Conservation (phyloP, 2,113 vertebrate species). For the Nematolebias whitei region DNA sequence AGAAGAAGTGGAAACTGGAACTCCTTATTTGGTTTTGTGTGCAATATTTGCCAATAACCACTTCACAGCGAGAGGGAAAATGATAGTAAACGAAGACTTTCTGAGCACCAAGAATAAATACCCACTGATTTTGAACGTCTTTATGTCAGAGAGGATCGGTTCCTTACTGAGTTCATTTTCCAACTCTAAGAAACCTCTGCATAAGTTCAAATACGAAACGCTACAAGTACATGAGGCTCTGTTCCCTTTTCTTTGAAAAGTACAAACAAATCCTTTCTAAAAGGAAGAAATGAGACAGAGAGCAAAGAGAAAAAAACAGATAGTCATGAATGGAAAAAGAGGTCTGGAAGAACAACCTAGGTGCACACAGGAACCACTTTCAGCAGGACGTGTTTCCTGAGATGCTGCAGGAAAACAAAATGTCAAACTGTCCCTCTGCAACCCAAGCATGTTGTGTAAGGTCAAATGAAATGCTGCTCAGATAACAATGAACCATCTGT, state of each 20-base stretch:
- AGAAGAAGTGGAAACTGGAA: background rate
- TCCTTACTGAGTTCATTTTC: constrained; percentile 13
- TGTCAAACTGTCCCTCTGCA: constrained; percentile 42
- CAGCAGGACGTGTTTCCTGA: constrained; percentile 22
- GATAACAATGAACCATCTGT: constrained; percentile 40
- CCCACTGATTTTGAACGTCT: constrained; percentile 3
- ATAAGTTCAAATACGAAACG: constrained; percentile 11
- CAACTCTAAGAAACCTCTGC: constrained; percentile 6
- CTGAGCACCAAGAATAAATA: background rate
- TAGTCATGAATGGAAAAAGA: constrained; percentile 17
- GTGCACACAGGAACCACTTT: constrained; percentile 34
- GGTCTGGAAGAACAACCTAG: constrained; percentile 14
- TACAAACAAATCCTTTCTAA: constrained; percentile 1
- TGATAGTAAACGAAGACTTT: background rate
- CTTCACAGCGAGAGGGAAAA: background rate
- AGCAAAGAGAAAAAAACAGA: background rate
- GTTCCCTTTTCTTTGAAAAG: constrained; percentile 22
- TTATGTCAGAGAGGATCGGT: constrained; percentile 7
- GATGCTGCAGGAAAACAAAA: constrained; percentile 36
- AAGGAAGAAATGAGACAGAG: constrained; percentile 8
- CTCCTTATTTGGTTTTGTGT: background rate
- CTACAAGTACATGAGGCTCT: constrained; percentile 42
- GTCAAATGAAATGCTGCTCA: constrained; percentile 51
- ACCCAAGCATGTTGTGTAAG: constrained; percentile 29
- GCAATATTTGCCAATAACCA: constrained; percentile 6